Base-by-base conservation (phyloP, 2,797 vertebrate genomes). In the Neoniphon sammara region DNA sequence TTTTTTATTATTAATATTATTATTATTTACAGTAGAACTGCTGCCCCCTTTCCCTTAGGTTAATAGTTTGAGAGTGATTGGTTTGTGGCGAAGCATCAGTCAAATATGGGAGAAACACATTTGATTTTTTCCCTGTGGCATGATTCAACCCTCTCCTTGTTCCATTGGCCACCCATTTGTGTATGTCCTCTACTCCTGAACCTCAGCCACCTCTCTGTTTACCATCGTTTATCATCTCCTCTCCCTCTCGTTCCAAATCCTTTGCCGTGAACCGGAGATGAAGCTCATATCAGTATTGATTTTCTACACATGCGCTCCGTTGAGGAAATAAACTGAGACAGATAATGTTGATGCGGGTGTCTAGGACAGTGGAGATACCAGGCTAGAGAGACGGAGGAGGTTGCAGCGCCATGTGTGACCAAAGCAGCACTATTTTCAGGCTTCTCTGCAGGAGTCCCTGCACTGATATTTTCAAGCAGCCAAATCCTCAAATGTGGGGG, bases 221-320 rank as follows among this genome's bases (percentile, higher is more conserved):
- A 31, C 47, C 23, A 25, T 42, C 20, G 7, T 36, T 17, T 23
- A n/a, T 39, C 36, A 34, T 23, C 42, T 47, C 15, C 59, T 39
- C 23, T 57, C 23, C 31, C 31, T 57, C 60, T 31, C 12, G 49
- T 52, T 78, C 23, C 17, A 47, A 44, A 27, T 58, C 10, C 34
- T 58, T 66, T 61, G 49, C 39, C 21, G 10, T 2, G 2, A 50
- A 23, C 44, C 15, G 2, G 18, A 73, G 57, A 50, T 62, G 50
- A 56, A 66, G 69, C 50, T 62, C 69, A 58, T 44, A 64, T 70
- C 60, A 70, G 31, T 70, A 77, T 70, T 34, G 74, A 70, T 70
- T 65, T 65, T 65, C 50, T 54, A 58, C 46, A 46, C 50, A 42
- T 3, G 15, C 56, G 8, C 59, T 9, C 20, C 20, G 47, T 17